Evolutionary conservation across 2,888 invertebrate species (phyloP).

Genomic region (Trachelus tabidus): DNA sequence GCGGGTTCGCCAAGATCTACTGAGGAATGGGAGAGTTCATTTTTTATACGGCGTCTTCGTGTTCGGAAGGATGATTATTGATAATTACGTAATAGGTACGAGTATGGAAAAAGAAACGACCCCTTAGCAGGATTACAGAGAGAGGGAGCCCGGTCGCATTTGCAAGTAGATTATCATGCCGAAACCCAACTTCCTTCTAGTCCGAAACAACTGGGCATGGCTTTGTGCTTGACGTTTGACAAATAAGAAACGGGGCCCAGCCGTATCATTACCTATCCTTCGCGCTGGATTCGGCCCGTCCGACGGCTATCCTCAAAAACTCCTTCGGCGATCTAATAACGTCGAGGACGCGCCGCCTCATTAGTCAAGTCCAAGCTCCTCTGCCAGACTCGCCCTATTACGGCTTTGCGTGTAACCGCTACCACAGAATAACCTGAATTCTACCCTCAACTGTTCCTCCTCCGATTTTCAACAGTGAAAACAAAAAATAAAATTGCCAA

Average conservation of each 20-base stretch:
- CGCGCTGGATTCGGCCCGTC: constrained; percentile 52
- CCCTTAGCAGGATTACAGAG: constrained; percentile 5
- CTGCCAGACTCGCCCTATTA: constrained; percentile 47
- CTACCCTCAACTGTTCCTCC: background rate
- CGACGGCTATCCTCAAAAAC: constrained; percentile 59
- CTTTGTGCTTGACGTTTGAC: constrained; percentile 65
- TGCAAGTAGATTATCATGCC: constrained; percentile 54
- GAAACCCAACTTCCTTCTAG: constrained; percentile 46
- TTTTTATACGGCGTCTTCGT: constrained; percentile 10
- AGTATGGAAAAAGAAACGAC: constrained; percentile 6
- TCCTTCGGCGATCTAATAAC: constrained; percentile 66
- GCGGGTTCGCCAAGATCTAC: background rate
- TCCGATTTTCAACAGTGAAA: background rate
- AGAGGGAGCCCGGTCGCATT: constrained; percentile 33
- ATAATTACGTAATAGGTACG: constrained; percentile 42
- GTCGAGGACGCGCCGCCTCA: constrained; percentile 65
- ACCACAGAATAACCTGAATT: background rate
- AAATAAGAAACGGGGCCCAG: constrained; percentile 65
- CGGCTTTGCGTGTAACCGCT: constrained; percentile 40
- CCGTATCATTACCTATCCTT: constrained; percentile 65
- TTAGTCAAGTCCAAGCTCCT: constrained; percentile 61
- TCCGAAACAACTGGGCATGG: constrained; percentile 52
- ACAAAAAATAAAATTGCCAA: background rate
- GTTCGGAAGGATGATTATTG: constrained; percentile 33
- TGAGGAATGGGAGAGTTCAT: background rate